Base-by-base conservation (phyloP, 2,888 invertebrate species). In the Bimastos eiseni region DNA sequence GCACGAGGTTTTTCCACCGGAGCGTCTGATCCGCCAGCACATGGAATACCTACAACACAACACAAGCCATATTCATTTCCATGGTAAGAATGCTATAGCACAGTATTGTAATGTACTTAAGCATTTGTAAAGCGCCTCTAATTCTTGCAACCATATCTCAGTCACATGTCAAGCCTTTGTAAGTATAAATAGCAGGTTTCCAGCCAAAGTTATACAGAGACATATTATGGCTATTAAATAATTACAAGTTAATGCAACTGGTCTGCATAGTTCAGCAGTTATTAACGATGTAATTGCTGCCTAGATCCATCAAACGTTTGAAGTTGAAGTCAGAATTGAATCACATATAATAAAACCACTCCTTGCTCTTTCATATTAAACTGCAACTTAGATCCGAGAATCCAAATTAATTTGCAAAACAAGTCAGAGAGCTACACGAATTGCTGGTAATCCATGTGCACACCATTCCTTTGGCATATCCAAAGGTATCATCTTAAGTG, bases 11-110 rank as follows among this genome's bases (percentile, higher is more conserved):
- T 33, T 90, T 93, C 93, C 24, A 93, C 92, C 24, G 93, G 93
- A 17, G 92, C 92, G 89, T 93, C 93, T 24, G 93, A 93, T 13
- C 92, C 92, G 11, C 92, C 93, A 70, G 92, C 91, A 89, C 92
- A 92, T 36, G 88, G 44, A n/a, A 92, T 83, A 37, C 92, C 92
- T 92, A 89, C 8, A 83, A 91, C 33, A 17, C 17, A 86, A n/a
- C 30, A 11, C n/a, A 6, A 70, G n/a, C 70, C 49, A 49, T 19
- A 24, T 49, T 49, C 21, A 49, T 21, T n/a, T 17, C 70, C n/a
- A n/a, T 70, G 30, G 70, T 70, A n/a, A 70, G 30, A 70, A n/a
- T n/a, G 8, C 30, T 30, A 55, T 2, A 6, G 30, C 11, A 24
- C 1, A 4, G 30, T 55, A 4, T 55, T n/a, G n/a, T n/a, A n/a